Evolutionary conservation across 2,888 invertebrate genomes (phyloP).

Genomic region (Trissonchulus latispiculum): DNA sequence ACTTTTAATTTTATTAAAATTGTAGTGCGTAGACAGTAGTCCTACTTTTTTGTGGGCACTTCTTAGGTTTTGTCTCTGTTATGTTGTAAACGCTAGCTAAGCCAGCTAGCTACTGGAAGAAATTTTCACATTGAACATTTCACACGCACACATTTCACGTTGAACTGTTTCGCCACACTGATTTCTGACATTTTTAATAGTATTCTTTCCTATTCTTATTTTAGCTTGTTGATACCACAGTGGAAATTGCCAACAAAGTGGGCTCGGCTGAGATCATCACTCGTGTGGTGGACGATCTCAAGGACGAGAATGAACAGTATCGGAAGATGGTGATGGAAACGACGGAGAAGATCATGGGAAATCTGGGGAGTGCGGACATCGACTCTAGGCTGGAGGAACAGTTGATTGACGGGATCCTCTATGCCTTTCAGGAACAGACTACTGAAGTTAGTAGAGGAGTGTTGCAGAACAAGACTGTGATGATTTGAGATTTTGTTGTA

Average conservation of each 20-base stretch:
- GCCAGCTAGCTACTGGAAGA: too few relatives aligned
- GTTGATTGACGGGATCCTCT: slow-evolving; percentile 94
- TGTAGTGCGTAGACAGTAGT: too few relatives aligned
- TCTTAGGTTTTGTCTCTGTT: too few relatives aligned
- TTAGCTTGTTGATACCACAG: slow-evolving; percentile 90
- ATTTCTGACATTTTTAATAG: too few relatives aligned
- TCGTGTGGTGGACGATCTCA: slow-evolving; percentile 93
- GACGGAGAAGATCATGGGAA: slow-evolving; percentile 95
- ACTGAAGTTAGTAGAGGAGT: slow-evolving; percentile 61
- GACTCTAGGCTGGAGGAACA: slow-evolving; percentile 96
- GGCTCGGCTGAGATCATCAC: slow-evolving; percentile 98
- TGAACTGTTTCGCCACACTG: too few relatives aligned
- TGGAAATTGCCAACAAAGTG: slow-evolving; percentile 99
- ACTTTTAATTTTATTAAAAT: slow-evolving; percentile 15
- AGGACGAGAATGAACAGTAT: slow-evolving; percentile 99
- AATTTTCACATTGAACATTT: too few relatives aligned
- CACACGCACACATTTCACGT: too few relatives aligned
- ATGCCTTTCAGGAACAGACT: slow-evolving; percentile 99
- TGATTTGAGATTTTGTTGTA: too few relatives aligned
- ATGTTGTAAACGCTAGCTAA: too few relatives aligned
- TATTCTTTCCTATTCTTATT: too few relatives aligned
- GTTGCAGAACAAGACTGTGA: too few relatives aligned
- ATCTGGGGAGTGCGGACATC: slow-evolving; percentile 92
- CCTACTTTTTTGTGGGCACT: too few relatives aligned
- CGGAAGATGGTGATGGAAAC: slow-evolving; percentile 99